These are phyloP conservation scores for Mesitornis unicolor DNA, from an alignment of 2,113 vertebrate genomes.

Conservation along the genomic window DNA sequence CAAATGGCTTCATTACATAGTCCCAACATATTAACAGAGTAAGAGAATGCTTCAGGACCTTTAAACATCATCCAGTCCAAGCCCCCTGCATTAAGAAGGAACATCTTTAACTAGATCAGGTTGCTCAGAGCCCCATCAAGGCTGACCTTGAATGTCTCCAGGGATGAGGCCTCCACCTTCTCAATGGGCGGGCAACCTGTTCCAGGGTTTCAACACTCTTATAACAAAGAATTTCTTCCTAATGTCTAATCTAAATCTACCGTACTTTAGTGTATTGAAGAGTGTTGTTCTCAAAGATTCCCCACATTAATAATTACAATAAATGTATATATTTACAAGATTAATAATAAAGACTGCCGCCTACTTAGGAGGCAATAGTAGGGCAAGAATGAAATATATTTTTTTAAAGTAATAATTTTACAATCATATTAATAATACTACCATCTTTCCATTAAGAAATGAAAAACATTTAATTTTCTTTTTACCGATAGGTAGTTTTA, in stretches of 20 bases:
- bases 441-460: background rate
- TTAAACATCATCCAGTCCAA: too few relatives aligned
- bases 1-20: background rate
- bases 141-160: too few relatives aligned
- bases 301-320: background rate
- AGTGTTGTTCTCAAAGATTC: background rate
- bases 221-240: too few relatives aligned
- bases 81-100: too few relatives aligned
- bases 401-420: background rate
- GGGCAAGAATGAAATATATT: background rate
- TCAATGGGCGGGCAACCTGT: too few relatives aligned
- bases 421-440: background rate
- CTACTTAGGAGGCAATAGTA: background rate
- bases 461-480: background rate
- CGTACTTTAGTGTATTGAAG: too few relatives aligned
- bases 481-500: background rate
- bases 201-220: too few relatives aligned
- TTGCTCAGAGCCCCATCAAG: too few relatives aligned
- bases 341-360: background rate
- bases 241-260: too few relatives aligned
- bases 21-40: background rate
- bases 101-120: too few relatives aligned
- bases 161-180: too few relatives aligned
- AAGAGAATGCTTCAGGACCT: too few relatives aligned
- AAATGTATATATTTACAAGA: background rate